phyloP scores from a whole-genome alignment of 2,888 invertebrate species.

The Eurytoma californica region DNA sequence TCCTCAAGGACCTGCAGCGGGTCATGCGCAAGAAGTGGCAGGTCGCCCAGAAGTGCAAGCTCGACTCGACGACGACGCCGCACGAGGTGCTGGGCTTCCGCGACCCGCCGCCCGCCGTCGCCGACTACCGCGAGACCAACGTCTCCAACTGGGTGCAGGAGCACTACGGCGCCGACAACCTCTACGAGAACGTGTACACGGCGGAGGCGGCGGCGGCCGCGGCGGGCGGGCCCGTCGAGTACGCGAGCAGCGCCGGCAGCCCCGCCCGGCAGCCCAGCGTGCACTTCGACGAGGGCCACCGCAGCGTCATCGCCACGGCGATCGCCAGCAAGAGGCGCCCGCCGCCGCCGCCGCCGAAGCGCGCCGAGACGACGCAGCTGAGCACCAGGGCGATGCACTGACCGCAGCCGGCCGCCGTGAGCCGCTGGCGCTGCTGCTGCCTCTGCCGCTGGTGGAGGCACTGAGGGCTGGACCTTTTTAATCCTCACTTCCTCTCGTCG shows the following conservation, averaged over 20 bases:
- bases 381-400: slow-evolving; percentile 77
- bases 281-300: slow-evolving; percentile 67
- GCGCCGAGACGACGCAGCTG: slow-evolving; percentile 91
- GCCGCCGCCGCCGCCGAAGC: slow-evolving; percentile 92
- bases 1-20: slow-evolving; percentile 90
- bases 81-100: slow-evolving; percentile 94
- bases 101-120: slow-evolving; percentile 83
- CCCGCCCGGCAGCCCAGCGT: slow-evolving; percentile 66
- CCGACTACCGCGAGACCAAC: slow-evolving; percentile 87
- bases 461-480: slow-evolving; percentile 54
- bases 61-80: slow-evolving; percentile 91
- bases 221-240: slow-evolving; percentile 75
- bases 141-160: slow-evolving; percentile 94
- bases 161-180: slow-evolving; percentile 85
- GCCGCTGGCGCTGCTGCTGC: slow-evolving; percentile 69
- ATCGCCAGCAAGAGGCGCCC: slow-evolving; percentile 82
- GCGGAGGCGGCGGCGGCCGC: slow-evolving; percentile 73
- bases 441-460: slow-evolving; percentile 71
- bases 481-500: too few species aligned
- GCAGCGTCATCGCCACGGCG: slow-evolving; percentile 72
- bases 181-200: slow-evolving; percentile 86
- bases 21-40: slow-evolving; percentile 97
- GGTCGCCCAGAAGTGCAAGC: slow-evolving; percentile 93
- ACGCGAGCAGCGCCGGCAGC: slow-evolving; percentile 68
- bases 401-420: slow-evolving; percentile 72